Evolutionary conservation across 2,797 vertebrate genomes (phyloP), one percentile per base, ranked within the genome.

Genomic region (Saxicola maurus): DNA sequence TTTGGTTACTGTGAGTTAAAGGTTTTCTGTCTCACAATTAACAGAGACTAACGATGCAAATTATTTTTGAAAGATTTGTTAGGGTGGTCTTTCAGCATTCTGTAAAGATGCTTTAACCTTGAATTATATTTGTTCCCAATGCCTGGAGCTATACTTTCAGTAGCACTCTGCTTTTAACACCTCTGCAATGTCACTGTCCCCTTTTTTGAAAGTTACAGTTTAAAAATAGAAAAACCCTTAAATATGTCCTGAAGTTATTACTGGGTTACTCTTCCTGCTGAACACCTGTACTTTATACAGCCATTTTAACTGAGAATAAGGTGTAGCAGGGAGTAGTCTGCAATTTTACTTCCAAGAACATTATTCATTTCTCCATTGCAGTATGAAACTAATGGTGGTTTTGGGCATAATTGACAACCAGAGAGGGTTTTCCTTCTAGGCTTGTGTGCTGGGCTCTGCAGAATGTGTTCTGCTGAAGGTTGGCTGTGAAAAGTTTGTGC

Each of bases 81-180:
- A 31, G 10, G 12, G 25, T 33, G 10, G 2, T n/a, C 4, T 56
- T 73, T 52, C 10, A 46, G 11, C 3, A 18, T 66, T 62, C 76
- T 45, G 5, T 30, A 52, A 48, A 76, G 13, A 7, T 24, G 25
- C 8, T 64, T 90, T 42, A 53, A 51, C 24, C 24, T 59, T 60
- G 35, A 77, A 69, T 35, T 27, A 19, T 0, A 19, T 11, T 10
- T 83, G 33, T 33, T 79, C 13, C 14, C 1, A 3, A 0, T 0
- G 2, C 25, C 40, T 60, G n/a, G 11, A 38, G 40, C 40, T 85
- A 21, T 6, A 13, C 12, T 30, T 82, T 12, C 13, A 14, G 15
- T 16, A 64, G 37, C 13, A 18, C 20, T 67, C 18, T 13, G 19
- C 6, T 30, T 62, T 69, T 45, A 71, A 24, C 45, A 19, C 19